A percentile compares a stretch with the other conserved stretches of the same genome.
Evolutionary conservation across 1,140 invertebrate species (phyloP).

Genomic region (Drosophila triauraria): DNA sequence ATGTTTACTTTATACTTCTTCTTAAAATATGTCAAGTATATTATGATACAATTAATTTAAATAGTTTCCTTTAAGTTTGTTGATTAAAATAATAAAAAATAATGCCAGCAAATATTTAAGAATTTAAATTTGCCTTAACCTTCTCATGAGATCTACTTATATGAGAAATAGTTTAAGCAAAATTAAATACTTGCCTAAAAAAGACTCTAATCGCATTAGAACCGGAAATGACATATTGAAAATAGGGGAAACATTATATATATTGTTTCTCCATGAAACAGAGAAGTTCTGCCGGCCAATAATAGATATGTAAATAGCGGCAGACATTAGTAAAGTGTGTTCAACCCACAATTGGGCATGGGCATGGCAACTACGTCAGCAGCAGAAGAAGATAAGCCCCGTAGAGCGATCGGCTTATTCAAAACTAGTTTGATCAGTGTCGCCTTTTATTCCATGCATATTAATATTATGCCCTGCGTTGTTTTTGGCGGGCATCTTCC

Average conservation of each 20-base stretch:
- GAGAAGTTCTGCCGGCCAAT: conserved; percentile 4
- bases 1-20: background rate
- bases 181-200: background rate
- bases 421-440: conserved; percentile 56
- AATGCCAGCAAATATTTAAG: no score
- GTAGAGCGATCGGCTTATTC: conserved; percentile 26
- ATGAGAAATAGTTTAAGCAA: background rate
- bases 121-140: no score
- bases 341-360: conserved; percentile 29
- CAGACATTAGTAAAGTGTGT: conserved; percentile 13
- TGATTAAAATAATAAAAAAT: no score
- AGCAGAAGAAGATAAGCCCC: conserved; percentile 8
- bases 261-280: background rate
- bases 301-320: conserved; percentile 36
- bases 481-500: conserved; percentile 41
- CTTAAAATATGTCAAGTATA: background rate
- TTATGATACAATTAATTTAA: no score
- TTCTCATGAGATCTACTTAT: no score
- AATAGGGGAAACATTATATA: conserved; percentile 4
- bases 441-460: conserved; percentile 42
- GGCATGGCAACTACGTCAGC: conserved; percentile 49
- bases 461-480: conserved; percentile 26
- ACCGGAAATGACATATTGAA: conserved; percentile 9
- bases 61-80: no score
- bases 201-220: background rate